phyloP scores from a whole-genome alignment of 1,140 invertebrate genomes.

The Lasioglossum albipes region DNA sequence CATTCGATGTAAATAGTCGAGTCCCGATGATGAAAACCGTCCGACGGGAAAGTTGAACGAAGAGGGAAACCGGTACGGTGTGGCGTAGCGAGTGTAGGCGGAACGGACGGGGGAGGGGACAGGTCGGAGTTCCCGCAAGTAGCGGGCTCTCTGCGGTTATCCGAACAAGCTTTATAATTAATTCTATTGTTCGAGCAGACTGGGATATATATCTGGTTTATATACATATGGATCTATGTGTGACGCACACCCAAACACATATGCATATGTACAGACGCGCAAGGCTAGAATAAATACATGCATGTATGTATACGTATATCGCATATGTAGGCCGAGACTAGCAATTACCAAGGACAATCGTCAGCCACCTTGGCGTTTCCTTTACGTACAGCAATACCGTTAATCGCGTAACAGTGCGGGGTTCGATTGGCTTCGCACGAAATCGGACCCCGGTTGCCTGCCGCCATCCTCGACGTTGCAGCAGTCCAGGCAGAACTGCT shows the following conservation, averaged over 20 bases:
- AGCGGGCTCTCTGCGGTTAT: slow-evolving; percentile 68
- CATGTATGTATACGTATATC: neutral
- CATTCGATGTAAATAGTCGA: neutral
- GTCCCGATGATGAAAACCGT: slow-evolving; percentile 13
- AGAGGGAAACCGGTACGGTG: neutral
- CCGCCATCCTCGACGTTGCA: too few relatives aligned
- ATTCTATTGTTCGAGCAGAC: slow-evolving; percentile 72
- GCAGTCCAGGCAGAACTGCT: too few relatives aligned
- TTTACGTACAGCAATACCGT: slow-evolving; percentile 58
- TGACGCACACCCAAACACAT: neutral
- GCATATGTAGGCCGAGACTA: slow-evolving; percentile 52
- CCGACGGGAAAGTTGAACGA: neutral
- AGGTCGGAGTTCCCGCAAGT: slow-evolving; percentile 64
- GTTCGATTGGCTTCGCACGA: slow-evolving; percentile 1
- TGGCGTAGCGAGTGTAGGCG: neutral
- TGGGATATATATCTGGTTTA: slow-evolving; percentile 13
- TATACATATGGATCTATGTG: neutral
- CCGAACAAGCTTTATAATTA: slow-evolving; percentile 75
- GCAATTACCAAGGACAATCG: slow-evolving; percentile 64
- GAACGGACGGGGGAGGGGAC: too few relatives aligned
- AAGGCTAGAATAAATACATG: neutral
- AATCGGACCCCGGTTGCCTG: neutral
- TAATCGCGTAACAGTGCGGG: slow-evolving; percentile 52
- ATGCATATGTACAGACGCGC: neutral
- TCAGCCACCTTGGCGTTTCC: slow-evolving; percentile 54